phyloP scores from a whole-genome alignment of 1,140 invertebrate genomes.

The Mycetomoellerius zeteki region DNA sequence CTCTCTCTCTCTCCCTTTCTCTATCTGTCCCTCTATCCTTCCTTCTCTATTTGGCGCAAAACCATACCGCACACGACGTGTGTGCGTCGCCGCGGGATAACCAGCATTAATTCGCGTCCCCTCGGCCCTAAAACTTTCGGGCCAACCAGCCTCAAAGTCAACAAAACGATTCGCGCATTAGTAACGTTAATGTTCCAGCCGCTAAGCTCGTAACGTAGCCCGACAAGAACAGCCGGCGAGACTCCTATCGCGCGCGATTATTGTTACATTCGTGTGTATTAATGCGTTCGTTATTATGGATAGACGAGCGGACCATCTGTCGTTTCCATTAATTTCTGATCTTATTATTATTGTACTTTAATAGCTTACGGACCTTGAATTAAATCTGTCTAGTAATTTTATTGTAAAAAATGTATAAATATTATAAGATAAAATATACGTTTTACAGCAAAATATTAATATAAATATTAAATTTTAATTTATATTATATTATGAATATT shows the following conservation, averaged over 20 bases:
- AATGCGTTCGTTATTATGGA: conserved; percentile 54
- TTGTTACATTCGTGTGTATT: conserved; percentile 55
- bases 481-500: neutral
- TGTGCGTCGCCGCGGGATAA: conserved; percentile 31
- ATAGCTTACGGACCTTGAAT: neutral
- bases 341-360: neutral
- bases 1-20: neutral
- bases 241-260: conserved; percentile 55
- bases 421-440: neutral
- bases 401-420: neutral
- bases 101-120: conserved; percentile 61
- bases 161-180: conserved; percentile 67
- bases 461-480: too few relatives aligned
- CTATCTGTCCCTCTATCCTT: neutral
- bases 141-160: conserved; percentile 44
- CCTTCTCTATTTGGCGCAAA: conserved; percentile 20
- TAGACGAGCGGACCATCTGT: conserved; percentile 24
- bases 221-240: conserved; percentile 58
- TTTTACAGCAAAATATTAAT: neutral
- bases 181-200: conserved; percentile 60
- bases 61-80: conserved; percentile 55
- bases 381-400: neutral
- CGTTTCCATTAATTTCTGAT: conserved; percentile 40
- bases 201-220: conserved; percentile 53
- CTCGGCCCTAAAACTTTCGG: conserved; percentile 39